These are phyloP conservation scores for Loriculus beryllinus DNA, from an alignment of 2,797 vertebrate species.

Conservation along the genomic window DNA sequence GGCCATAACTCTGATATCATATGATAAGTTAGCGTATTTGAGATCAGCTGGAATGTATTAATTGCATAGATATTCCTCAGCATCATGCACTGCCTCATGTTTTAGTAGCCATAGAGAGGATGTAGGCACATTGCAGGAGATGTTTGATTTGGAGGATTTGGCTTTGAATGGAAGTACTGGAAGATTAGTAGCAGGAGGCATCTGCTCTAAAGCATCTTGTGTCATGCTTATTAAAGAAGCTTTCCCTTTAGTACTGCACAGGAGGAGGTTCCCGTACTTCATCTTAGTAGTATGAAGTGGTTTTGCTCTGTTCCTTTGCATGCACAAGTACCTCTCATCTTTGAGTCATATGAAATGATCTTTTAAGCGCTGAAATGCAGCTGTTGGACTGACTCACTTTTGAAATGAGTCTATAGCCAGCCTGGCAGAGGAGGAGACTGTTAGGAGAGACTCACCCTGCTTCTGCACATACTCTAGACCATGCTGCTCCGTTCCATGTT, in stretches of 20 bases:
- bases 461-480: background rate
- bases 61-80: accelerated
- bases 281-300: background rate
- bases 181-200: background rate
- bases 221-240: background rate
- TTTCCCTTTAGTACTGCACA: background rate
- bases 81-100: background rate
- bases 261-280: background rate
- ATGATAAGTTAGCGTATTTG: background rate
- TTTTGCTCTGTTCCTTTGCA: background rate
- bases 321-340: background rate
- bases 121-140: background rate
- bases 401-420: background rate
- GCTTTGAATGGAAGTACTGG: background rate
- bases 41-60: background rate
- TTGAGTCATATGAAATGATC: background rate
- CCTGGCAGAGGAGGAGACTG: background rate
- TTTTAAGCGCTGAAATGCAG: background rate
- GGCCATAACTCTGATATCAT: background rate
- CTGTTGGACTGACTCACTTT: background rate
- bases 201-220: background rate
- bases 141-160: background rate
- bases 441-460: background rate
- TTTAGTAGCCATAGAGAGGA: background rate
- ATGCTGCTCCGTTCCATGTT: accelerated